Evolutionary conservation across 2,113 vertebrate species (phyloP).

Genomic region (Rhinopomastus cyanomelas): DNA sequence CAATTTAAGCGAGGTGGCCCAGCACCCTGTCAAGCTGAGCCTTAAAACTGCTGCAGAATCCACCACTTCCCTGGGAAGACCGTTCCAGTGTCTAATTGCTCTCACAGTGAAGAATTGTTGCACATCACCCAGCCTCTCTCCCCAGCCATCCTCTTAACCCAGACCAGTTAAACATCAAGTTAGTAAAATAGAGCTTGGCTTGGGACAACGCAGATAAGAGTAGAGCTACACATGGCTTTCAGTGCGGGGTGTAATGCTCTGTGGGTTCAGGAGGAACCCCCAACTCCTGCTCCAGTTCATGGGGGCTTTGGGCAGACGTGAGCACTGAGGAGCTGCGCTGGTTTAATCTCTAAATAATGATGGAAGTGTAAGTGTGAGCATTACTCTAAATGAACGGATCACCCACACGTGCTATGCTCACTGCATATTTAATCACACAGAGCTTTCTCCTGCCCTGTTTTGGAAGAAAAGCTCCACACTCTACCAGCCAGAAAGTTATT

Average conservation of each 20-base stretch:
- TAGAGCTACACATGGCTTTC: not conserved
- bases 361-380: conserved; percentile 30
- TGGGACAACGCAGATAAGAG: not conserved
- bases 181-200: not conserved
- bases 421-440: conserved; percentile 30
- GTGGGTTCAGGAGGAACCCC: not conserved
- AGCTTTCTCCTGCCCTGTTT: not conserved
- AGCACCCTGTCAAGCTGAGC: too few relatives aligned
- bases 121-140: not conserved
- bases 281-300: not conserved
- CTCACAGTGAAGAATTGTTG: not conserved
- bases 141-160: not conserved
- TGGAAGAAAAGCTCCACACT: conserved; percentile 17
- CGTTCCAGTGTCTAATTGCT: too few relatives aligned
- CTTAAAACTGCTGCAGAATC: too few relatives aligned
- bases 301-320: not conserved
- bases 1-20: too few relatives aligned
- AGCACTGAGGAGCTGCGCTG: not conserved
- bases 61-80: too few relatives aligned
- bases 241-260: not conserved
- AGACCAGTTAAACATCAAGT: not conserved
- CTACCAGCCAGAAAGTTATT: not conserved
- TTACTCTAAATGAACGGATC: conserved; percentile 32
- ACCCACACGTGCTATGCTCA: not conserved
- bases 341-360: conserved; percentile 51